phyloP scores from a whole-genome alignment of 35 echinoderm and acorn worm species.

The Ophioderma brevispina region DNA sequence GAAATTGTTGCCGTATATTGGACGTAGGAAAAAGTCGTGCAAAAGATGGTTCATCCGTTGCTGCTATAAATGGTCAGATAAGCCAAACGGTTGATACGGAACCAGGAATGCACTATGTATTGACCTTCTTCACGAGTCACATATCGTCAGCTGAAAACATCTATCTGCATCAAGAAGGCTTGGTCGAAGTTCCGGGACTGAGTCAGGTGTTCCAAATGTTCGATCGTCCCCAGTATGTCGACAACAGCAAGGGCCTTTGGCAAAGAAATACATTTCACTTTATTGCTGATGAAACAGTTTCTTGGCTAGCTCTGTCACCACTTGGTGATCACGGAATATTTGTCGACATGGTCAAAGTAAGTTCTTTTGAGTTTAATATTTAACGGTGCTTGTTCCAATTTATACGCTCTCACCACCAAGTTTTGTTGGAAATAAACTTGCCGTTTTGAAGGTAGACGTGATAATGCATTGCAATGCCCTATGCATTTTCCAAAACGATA shows the following conservation, averaged over 20 bases:
- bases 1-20: background rate
- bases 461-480: too few relatives aligned
- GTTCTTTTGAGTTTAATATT: background rate
- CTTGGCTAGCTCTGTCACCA: background rate
- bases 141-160: background rate
- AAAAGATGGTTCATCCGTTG: background rate
- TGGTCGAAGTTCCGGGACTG: conserved; percentile 1
- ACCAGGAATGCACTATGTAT: background rate
- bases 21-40: background rate
- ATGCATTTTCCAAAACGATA: too few relatives aligned
- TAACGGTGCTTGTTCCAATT: too few relatives aligned
- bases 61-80: background rate
- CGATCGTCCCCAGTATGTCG: background rate
- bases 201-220: conserved; percentile 21
- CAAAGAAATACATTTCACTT: background rate
- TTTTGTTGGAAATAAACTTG: too few relatives aligned
- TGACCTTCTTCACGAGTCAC: conserved; percentile 2
- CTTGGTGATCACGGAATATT: background rate
- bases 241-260: background rate
- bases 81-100: background rate
- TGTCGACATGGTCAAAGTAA: background rate
- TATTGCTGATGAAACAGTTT: background rate
- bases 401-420: too few relatives aligned
- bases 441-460: too few relatives aligned
- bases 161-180: conserved; percentile 18